Evolutionary conservation across 2,113 vertebrate genomes (phyloP), one percentile per base, ranked within the genome.

Genomic region (Tinamus guttatus): DNA sequence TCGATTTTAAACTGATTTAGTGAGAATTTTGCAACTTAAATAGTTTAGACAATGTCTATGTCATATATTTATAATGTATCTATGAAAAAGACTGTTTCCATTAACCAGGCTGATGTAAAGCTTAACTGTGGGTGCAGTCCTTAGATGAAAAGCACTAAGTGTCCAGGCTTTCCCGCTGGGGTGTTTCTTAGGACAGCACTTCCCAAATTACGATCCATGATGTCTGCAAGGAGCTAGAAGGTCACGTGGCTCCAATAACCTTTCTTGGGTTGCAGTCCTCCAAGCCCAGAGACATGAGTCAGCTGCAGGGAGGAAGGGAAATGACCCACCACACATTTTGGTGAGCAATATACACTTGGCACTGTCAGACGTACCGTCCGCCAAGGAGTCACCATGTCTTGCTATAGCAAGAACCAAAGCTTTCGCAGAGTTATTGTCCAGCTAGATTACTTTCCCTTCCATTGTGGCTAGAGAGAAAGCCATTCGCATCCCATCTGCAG

Each of bases 1-100:
- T 59, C 22, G 11, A 32, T 69, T 64, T 69, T 27, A 43, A 92
- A 92, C 89, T 41, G 14, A 58, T 87, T 87, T 84, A 49, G n/a
- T 68, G 69, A 74, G 27, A 74, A 24, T 73, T 89, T 84, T 65
- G 41, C 27, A 73, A 60, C 9, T 49, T 60, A 11, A 64, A 54
- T 84, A 36, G 34, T 60, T 76, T 76, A 90, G 70, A 59, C 14
- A 81, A 64, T 12, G 78, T 25, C 47, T 77, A 19, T 5, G 19
- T 76, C 73, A 34, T 36, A n/a, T 25, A 2, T 82, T 49, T 59
- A 60, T 36, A 32, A 52, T 0, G 0, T 49, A 34, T 41, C 71
- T 74, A 36, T 67, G 67, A 86, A 62, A 92, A 70, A 9, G 32
- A 32, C 19, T 34, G 12, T 45, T 83, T 75, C 62, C 70, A 24